phyloP scores from a whole-genome alignment of 2,113 vertebrate species.

The Halcyon malimbica region DNA sequence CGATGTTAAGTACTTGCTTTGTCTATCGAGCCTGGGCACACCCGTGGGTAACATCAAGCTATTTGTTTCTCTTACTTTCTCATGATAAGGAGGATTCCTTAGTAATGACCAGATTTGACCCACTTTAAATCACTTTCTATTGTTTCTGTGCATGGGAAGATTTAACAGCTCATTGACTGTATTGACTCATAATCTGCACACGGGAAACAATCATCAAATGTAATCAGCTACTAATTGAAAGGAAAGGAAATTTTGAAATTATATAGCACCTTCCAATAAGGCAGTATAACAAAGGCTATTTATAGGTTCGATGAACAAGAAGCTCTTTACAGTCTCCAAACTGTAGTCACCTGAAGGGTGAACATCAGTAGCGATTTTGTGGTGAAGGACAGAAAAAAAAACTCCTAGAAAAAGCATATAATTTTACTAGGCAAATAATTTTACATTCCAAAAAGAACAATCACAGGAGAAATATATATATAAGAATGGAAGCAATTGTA shows the following conservation, averaged over 20 bases:
- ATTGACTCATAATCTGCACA: slow-evolving; percentile 69
- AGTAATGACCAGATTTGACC: slow-evolving; percentile 64
- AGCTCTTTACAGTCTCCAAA: slow-evolving; percentile 54
- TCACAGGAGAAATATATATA: neutral
- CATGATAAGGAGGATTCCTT: slow-evolving; percentile 60
- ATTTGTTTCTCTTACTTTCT: slow-evolving; percentile 51
- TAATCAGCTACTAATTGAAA: slow-evolving; percentile 76
- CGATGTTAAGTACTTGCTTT: neutral
- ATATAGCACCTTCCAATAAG: slow-evolving; percentile 63
- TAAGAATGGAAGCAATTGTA: neutral
- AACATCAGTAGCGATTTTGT: neutral
- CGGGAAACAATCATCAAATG: slow-evolving; percentile 75
- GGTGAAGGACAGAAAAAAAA: neutral
- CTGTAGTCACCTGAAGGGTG: neutral
- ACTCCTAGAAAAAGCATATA: neutral
- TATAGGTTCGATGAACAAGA: slow-evolving; percentile 50
- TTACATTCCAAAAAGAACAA: neutral
- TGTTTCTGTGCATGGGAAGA: slow-evolving; percentile 67
- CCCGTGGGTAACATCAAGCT: neutral
- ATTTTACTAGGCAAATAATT: neutral
- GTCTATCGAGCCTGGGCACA: neutral
- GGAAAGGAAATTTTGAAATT: slow-evolving; percentile 74
- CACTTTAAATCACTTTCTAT: slow-evolving; percentile 72
- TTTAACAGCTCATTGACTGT: slow-evolving; percentile 72
- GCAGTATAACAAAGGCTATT: slow-evolving; percentile 56